Percentiles rank a stretch among this genome's conserved stretches.
These are phyloP conservation scores for Brachionus angularis DNA, from an alignment of 1,140 invertebrate genomes.

Conservation along the genomic window DNA sequence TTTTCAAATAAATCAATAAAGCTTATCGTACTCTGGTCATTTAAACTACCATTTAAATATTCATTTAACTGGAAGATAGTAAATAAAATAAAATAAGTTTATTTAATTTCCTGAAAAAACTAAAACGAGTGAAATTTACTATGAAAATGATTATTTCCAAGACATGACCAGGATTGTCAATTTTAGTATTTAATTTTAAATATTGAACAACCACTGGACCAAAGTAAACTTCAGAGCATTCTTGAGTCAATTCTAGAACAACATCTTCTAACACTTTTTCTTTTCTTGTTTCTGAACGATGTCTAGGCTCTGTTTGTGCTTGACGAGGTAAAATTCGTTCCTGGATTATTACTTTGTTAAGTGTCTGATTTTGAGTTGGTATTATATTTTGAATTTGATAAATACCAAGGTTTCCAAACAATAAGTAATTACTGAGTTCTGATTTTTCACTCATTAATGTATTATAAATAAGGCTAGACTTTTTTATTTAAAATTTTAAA, in stretches of 20 bases:
- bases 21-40: neutral
- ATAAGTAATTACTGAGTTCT: neutral
- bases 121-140: neutral
- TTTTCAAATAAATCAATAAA: conserved; percentile 31
- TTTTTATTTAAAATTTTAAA: too few relatives aligned
- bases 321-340: too few relatives aligned
- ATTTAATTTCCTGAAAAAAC: neutral
- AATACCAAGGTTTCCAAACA: conserved; percentile 21
- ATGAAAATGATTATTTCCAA: conserved; percentile 1
- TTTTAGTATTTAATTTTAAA: conserved; percentile 1
- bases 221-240: neutral
- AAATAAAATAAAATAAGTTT: neutral
- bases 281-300: neutral
- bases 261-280: neutral
- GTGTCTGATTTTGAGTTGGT: neutral
- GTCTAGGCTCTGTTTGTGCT: neutral
- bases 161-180: neutral
- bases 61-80: neutral
- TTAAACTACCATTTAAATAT: neutral
- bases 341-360: too few relatives aligned
- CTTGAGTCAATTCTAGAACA: conserved; percentile 3
- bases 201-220: conserved; percentile 23
- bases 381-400: conserved; percentile 8
- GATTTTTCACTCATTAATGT: neutral
- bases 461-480: conserved; percentile 4